These are phyloP conservation scores for Apodemus sylvaticus DNA, from an alignment of 2,113 vertebrate species.

Conservation along the genomic window DNA sequence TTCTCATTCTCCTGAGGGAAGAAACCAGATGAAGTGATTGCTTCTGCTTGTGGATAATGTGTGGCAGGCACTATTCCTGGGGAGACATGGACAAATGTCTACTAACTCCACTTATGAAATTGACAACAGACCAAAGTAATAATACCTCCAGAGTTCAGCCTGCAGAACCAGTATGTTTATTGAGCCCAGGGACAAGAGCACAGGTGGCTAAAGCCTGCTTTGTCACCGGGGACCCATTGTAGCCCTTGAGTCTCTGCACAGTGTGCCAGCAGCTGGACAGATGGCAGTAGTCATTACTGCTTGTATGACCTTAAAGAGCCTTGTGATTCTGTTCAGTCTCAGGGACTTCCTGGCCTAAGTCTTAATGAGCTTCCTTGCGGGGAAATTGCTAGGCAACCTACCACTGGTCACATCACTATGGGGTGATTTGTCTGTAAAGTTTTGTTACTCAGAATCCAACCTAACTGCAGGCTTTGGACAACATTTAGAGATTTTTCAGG, in stretches of 20 bases:
- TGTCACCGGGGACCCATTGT: background rate
- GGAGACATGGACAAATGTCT: background rate
- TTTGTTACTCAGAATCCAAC: background rate
- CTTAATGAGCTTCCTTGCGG: background rate
- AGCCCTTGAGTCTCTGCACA: background rate
- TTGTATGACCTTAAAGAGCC: background rate
- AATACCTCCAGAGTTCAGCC: background rate
- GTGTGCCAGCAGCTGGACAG: background rate
- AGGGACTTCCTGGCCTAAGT: background rate
- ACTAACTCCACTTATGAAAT: background rate
- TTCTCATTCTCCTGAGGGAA: background rate
- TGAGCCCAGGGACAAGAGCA: background rate
- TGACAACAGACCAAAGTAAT: background rate
- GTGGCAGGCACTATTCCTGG: background rate
- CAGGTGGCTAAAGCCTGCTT: background rate
- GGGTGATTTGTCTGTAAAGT: background rate
- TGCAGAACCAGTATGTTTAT: background rate
- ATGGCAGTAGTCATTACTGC: background rate
- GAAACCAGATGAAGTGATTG: background rate
- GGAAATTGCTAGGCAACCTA: background rate
- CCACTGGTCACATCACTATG: background rate
- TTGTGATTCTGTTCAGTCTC: background rate
- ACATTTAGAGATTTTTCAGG: background rate
- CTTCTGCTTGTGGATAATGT: background rate
- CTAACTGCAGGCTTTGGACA: background rate